phyloP scores from a whole-genome alignment of 1,140 invertebrate species.

The Drosophila asahinai region DNA sequence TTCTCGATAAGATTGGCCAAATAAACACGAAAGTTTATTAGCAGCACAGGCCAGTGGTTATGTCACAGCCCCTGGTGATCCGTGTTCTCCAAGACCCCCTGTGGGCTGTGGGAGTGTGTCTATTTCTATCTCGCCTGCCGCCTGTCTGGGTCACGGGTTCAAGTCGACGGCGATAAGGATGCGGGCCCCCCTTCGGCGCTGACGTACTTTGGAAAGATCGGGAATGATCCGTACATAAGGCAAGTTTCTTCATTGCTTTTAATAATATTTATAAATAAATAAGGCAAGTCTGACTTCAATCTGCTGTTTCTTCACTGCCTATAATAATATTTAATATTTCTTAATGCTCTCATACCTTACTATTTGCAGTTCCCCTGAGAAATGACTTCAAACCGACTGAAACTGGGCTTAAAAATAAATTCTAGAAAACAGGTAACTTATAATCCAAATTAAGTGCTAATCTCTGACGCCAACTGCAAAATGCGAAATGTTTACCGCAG shows the following conservation, averaged over 20 bases:
- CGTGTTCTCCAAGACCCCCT: constrained; percentile 9
- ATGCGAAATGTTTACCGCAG: constrained; percentile 13
- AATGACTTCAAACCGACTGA: no score
- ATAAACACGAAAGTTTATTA: not conserved
- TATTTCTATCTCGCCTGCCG: constrained; percentile 21
- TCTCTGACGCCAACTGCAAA: constrained; percentile 12
- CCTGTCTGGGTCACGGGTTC: constrained; percentile 16
- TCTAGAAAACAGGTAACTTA: not conserved
- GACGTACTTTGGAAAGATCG: constrained; percentile 36
- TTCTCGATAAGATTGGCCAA: constrained; percentile 35
- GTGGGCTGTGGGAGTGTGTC: constrained; percentile 6
- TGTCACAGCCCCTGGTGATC: not conserved
- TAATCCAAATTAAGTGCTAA: constrained; percentile 10
- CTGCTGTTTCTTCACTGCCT: not conserved
- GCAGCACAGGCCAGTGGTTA: not conserved
- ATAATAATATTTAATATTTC: no score
- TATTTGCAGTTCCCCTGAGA: no score
- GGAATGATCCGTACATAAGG: not conserved
- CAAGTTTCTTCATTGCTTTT: not conserved
- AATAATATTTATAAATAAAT: no score
- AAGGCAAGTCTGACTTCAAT: no score
- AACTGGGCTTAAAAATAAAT: no score
- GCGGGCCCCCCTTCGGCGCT: constrained; percentile 26
- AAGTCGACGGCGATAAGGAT: constrained; percentile 10
- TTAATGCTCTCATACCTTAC: no score